phyloP scores from a whole-genome alignment of 2,888 invertebrate species.

The Tipula vernalis region DNA sequence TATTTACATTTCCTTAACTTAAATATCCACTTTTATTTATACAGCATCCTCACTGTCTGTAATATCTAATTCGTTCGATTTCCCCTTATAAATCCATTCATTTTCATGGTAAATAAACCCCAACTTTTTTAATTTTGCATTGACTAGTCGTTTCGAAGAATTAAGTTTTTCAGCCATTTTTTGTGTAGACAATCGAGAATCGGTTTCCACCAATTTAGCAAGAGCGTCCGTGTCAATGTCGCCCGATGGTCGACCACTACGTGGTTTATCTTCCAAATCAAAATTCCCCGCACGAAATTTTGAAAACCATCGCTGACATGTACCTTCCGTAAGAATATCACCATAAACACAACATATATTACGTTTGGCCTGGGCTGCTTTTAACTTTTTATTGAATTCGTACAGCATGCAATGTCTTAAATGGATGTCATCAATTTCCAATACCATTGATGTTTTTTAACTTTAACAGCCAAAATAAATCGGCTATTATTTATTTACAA shows the following conservation, averaged over 20 bases:
- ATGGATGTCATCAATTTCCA: neutral
- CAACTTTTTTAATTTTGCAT: neutral
- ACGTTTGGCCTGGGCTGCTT: neutral
- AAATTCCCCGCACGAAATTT: conserved; percentile 21
- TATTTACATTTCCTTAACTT: neutral
- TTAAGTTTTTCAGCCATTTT: neutral
- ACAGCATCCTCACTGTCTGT: neutral
- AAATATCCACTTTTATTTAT: neutral
- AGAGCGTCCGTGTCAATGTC: neutral
- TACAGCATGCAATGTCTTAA: neutral
- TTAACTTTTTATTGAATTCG: neutral
- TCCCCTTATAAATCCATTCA: neutral
- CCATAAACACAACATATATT: neutral
- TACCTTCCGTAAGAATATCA: neutral
- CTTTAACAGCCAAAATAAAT: neutral
- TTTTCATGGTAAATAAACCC: neutral
- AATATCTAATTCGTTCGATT: neutral
- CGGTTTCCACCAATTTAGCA: neutral
- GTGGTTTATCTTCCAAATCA: conserved; percentile 14
- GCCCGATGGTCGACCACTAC: neutral
- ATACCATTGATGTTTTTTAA: neutral
- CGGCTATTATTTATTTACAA: neutral
- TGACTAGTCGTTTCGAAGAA: neutral
- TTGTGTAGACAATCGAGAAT: neutral
- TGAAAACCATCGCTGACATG: conserved; percentile 18